These are phyloP conservation scores for Piscicola geometra DNA, from an alignment of 2,888 invertebrate genomes.

Conservation along the genomic window DNA sequence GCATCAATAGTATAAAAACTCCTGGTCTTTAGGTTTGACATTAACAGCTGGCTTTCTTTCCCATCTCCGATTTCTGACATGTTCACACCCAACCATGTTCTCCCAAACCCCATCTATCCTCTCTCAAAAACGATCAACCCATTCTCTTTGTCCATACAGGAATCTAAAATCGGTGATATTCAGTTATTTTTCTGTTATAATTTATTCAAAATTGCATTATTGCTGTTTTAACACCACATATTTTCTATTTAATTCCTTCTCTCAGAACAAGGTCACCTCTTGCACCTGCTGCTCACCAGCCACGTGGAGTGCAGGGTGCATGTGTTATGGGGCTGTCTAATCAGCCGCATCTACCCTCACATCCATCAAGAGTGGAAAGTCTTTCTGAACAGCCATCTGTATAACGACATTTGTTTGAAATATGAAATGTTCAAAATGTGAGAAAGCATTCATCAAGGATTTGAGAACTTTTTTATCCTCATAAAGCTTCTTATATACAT, in stretches of 20 bases:
- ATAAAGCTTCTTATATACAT: background rate
- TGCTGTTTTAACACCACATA: too few relatives aligned
- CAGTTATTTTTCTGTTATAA: background rate
- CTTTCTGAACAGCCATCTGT: background rate
- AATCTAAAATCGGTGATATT: background rate
- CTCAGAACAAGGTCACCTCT: too few relatives aligned
- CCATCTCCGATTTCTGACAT: background rate
- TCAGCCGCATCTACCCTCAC: conserved; percentile 21
- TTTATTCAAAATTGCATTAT: too few relatives aligned
- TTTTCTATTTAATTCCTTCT: too few relatives aligned
- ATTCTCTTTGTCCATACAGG: background rate
- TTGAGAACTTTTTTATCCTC: too few relatives aligned
- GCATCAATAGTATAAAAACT: background rate
- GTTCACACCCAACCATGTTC: background rate
- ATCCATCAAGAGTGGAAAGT: conserved; percentile 10
- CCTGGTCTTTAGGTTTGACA: background rate
- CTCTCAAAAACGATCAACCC: conserved; percentile 6
- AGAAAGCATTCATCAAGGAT: background rate
- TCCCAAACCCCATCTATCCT: conserved; percentile 6
- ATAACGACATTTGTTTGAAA: background rate
- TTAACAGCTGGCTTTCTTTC: background rate
- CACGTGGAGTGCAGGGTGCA: background rate
- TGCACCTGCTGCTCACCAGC: conserved; percentile 1
- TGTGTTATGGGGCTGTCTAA: conserved; percentile 15
- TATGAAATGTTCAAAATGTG: conserved; percentile 12